Percentiles rank a stretch among this genome's conserved stretches.
Conservation (phyloP, 2,888 invertebrate genomes). For the Cantharis rufa region DNA sequence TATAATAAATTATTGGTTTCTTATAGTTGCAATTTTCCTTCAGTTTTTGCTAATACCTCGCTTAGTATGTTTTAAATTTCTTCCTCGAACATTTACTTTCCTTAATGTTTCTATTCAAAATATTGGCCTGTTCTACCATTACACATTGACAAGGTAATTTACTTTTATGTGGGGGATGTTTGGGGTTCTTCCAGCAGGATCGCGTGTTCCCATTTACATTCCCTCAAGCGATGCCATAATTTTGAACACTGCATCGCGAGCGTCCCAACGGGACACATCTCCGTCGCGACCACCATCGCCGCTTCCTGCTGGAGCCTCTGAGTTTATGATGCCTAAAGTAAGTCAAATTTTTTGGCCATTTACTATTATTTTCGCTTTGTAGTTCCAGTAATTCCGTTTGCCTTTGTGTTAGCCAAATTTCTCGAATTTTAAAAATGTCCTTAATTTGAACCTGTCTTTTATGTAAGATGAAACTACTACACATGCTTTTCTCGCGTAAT, state of each 20-base stretch:
- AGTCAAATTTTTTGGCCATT: conserved; percentile 27
- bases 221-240: conserved; percentile 41
- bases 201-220: conserved; percentile 53
- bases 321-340: conserved; percentile 40
- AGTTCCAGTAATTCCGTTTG: neutral
- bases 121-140: neutral
- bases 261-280: conserved; percentile 42
- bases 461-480: neutral
- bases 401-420: neutral
- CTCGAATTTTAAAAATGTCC: neutral
- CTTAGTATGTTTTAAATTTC: neutral
- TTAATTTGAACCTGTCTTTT: neutral
- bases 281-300: conserved; percentile 46
- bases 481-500: neutral
- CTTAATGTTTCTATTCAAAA: neutral
- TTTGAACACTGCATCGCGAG: conserved; percentile 44
- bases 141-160: conserved; percentile 20
- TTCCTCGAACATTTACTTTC: neutral
- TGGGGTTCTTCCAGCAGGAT: conserved; percentile 48
- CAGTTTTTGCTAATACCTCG: neutral
- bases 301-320: conserved; percentile 39
- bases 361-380: neutral
- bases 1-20: conserved; percentile 5
- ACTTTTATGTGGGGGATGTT: conserved; percentile 39
- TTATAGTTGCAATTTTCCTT: neutral